Base-by-base conservation (phyloP, 2,888 invertebrate genomes). In the Rhogogaster chlorosoma region DNA sequence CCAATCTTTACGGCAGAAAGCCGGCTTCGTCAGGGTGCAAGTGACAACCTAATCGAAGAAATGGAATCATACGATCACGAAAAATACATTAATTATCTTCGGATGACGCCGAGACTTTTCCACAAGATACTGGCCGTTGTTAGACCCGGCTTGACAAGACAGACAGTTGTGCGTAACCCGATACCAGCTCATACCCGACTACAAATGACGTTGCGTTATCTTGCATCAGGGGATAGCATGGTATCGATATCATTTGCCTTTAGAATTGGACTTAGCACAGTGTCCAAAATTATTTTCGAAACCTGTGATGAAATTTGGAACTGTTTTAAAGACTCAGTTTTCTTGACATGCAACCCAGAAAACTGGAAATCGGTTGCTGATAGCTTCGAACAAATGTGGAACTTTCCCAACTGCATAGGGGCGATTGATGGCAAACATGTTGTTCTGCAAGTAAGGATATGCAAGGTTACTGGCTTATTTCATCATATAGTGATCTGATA, bases 1-100 rank as follows among this genome's bases (percentile, higher is more conserved):
- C 86, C 87, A 29, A 87, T 89, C 75, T 85, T 87, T 84, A 45
- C 75, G 84, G 87, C 86, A n/a, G 75, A 84, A 38, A 26, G 45
- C 5, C 67, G 89, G 18, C 29, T 83, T 57, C 49, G 70, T 38
- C 86, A 88, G 80, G 88, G 89, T n/a, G 87, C 86, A 83, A 88
- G 88, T 78, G 45, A 87, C 22, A 87, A 88, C 86, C 86, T 88
- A 61, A 83, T 88, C 12, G 73, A 86, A 26, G 73, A 84, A 84
- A 83, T 85, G 83, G 73, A 36, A 67, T 64, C 38, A 32, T 15
- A 53, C 22, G 85, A 85, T 75, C 32, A 36, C 45, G 85, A 85
- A 42, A 67, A 75, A 38, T 83, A 75, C 64, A 15, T 75, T n/a
- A 85, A 83, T 38, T 85, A 75, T 84, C 75, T 84, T 77, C 75